Base-by-base conservation (phyloP, 2,113 vertebrate species). In the Micronycteris hirsuta region DNA sequence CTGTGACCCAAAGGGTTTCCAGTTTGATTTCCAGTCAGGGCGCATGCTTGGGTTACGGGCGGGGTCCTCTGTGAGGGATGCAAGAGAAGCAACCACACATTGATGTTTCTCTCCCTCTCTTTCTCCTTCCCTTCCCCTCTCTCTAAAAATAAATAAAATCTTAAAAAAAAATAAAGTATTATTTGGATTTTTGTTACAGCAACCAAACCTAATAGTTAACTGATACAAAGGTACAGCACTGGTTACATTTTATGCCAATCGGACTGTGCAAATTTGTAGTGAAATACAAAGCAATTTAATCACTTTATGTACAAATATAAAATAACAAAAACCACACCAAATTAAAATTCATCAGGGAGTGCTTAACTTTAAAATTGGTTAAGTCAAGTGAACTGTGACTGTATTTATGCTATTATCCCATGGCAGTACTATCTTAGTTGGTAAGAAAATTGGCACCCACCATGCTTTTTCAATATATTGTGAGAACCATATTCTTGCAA, bases 321-420 rank as follows among this genome's bases (percentile, higher is more conserved):
- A 92, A 71, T 61, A 91, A 95, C 12, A 74, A 45, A 94, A 81
- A 89, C 56, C 3, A 73, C 4, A 11, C 36, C 65, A 93, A 81
- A 91, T 68, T 92, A 92, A 94, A 92, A 92, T 77, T 89, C 73
- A 89, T 16, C 45, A 73, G 17, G 16, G 41, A 93, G 19, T 33
- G 6, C 41, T 91, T 83, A 71, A 65, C 22, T 96, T 91, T 93
- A 87, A 67, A 96, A 84, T 13, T 94, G 43, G 33, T 81, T 89
- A 91, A 71, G 36, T 24, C 49, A 95, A 80, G 28, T 61, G 43
- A 82, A 90, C 11, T 81, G 8, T 49, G 68, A 76, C 15, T 85
- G 6, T 52, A 94, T 76, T 38, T 82, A 89, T 56, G 91, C 78
- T 82, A 65, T 20, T 86, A 83, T 41, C 43, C 47, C 67, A 89